A percentile compares a stretch with the other conserved stretches of the same genome.
phyloP scores from a whole-genome alignment of 2,797 vertebrate species.

The Typhlichthys subterraneus region DNA sequence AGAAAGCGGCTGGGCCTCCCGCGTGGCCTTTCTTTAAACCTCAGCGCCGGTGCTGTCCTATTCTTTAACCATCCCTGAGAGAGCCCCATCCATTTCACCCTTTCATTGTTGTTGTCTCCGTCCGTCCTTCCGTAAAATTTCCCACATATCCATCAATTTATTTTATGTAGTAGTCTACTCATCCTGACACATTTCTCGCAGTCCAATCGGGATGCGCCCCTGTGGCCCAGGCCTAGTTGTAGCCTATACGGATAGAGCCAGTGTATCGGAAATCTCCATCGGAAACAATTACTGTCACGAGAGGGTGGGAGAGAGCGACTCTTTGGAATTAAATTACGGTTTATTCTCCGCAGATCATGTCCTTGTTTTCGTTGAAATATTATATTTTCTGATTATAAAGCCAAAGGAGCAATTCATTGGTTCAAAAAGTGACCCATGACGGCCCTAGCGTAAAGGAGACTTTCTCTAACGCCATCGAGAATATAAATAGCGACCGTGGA shows the following conservation, averaged over 20 bases:
- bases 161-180: background rate
- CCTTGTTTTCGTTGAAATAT: slow-evolving; percentile 37
- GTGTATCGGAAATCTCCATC: slow-evolving; percentile 35
- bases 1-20: slow-evolving; percentile 57
- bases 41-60: slow-evolving; percentile 30
- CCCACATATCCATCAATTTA: slow-evolving; percentile 28
- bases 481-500: too few relatives aligned
- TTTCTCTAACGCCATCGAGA: too few relatives aligned
- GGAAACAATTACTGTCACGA: slow-evolving; percentile 59
- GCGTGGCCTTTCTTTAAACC: slow-evolving; percentile 59
- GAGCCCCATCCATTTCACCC: slow-evolving; percentile 28
- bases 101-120: slow-evolving; percentile 44
- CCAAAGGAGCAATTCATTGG: slow-evolving; percentile 7
- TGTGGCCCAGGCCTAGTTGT: slow-evolving; percentile 36
- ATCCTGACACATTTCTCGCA: slow-evolving; percentile 2
- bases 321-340: slow-evolving; percentile 21
- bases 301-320: slow-evolving; percentile 22
- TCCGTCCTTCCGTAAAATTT: slow-evolving; percentile 41
- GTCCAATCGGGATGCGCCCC: slow-evolving; percentile 59
- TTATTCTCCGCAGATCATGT: slow-evolving; percentile 21
- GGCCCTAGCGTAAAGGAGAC: too few relatives aligned
- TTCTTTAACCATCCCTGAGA: slow-evolving; percentile 32
- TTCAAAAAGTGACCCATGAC: background rate
- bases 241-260: slow-evolving; percentile 1
- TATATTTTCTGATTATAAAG: slow-evolving; percentile 34